Conservation (phyloP, 2,113 vertebrate species). For the Melanerpes aurifrons region DNA sequence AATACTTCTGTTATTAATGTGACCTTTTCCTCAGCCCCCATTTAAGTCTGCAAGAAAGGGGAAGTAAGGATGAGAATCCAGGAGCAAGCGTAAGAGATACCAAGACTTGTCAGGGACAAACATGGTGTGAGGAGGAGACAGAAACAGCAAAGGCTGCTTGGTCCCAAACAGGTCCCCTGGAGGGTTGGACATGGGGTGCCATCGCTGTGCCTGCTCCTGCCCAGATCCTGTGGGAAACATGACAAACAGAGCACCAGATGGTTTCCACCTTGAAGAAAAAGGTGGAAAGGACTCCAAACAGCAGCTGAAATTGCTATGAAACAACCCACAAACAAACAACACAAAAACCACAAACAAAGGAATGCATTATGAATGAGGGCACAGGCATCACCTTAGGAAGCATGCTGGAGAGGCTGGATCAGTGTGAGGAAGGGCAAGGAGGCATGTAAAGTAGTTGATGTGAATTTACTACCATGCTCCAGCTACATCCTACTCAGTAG, state of each 20-base stretch:
- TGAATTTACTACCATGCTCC: background rate
- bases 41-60: background rate
- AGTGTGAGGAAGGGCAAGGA: background rate
- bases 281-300: background rate
- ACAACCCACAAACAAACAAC: background rate
- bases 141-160: background rate
- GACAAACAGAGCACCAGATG: background rate
- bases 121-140: background rate
- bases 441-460: background rate
- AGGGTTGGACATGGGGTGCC: accelerated
- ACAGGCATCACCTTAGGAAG: background rate
- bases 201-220: background rate
- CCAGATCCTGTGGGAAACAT: background rate
- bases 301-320: background rate
- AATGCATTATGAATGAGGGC: background rate
- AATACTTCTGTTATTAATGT: conserved; percentile 61
- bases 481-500: background rate
- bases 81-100: background rate
- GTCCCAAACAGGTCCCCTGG: accelerated
- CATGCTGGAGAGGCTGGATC: background rate
- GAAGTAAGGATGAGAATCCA: background rate
- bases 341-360: background rate
- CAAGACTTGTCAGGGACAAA: background rate
- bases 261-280: background rate
- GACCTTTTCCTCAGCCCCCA: conserved; percentile 39